A percentile compares a stretch with the other conserved stretches of the same genome.
Conservation (phyloP, 2,797 vertebrate species). For the Pygocentrus nattereri region DNA sequence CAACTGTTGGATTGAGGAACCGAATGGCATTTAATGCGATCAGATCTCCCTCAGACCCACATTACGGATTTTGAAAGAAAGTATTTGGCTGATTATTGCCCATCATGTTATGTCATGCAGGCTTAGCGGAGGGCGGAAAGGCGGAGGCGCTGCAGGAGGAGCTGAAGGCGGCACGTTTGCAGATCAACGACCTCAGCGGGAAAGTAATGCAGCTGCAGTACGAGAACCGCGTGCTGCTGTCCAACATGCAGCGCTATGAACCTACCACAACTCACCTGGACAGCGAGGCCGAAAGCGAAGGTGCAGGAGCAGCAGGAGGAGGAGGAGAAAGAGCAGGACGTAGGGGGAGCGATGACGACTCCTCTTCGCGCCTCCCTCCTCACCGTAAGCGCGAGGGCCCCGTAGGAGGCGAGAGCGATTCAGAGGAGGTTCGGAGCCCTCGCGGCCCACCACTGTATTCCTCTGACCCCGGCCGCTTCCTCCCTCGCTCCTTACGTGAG, state of each 20-base stretch:
- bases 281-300: conserved; percentile 92
- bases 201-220: conserved; percentile 99
- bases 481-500: conserved; percentile 87
- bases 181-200: conserved; percentile 96
- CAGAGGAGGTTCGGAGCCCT: conserved; percentile 89
- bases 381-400: conserved; percentile 96
- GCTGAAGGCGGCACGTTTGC: conserved; percentile 91
- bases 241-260: conserved; percentile 97
- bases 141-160: conserved; percentile 92
- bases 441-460: conserved; percentile 92
- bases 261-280: conserved; percentile 89
- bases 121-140: conserved; percentile 83
- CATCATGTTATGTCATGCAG: neutral
- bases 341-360: conserved; percentile 87
- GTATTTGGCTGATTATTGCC: neutral
- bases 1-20: too few species aligned
- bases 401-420: conserved; percentile 94
- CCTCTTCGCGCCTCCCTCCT: conserved; percentile 84
- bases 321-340: conserved; percentile 74
- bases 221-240: conserved; percentile 94
- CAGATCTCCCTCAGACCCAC: too few species aligned
- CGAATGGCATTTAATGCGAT: too few species aligned
- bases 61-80: too few species aligned
- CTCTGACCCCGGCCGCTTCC: conserved; percentile 80
- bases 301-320: conserved; percentile 54